Percentiles rank a stretch among this genome's conserved stretches.
Conservation (phyloP, 2,888 invertebrate species). For the Clivina fossor region DNA sequence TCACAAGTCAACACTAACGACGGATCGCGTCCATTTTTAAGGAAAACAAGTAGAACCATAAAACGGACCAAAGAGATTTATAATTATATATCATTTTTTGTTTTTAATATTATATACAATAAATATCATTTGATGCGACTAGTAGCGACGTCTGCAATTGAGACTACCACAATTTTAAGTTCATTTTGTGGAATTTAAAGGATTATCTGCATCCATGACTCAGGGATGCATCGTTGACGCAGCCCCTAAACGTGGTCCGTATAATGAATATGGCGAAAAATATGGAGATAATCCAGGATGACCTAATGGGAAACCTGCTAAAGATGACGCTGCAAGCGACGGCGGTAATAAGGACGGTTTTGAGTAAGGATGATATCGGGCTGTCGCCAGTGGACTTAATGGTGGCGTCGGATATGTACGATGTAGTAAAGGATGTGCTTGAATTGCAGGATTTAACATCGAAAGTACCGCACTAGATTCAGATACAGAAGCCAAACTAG, state of each 20-base stretch:
- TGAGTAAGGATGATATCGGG: conserved; percentile 86
- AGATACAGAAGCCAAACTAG: conserved; percentile 59
- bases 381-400: conserved; percentile 77
- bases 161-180: conserved; percentile 16
- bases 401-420: conserved; percentile 90
- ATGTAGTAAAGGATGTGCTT: conserved; percentile 75
- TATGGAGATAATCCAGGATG: conserved; percentile 81
- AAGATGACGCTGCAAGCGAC: conserved; percentile 63
- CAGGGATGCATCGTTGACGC: conserved; percentile 76
- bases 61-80: conserved; percentile 6
- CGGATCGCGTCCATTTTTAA: conserved; percentile 6
- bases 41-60: neutral
- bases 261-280: conserved; percentile 86
- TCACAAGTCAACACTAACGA: conserved; percentile 32
- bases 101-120: too few species aligned
- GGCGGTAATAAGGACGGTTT: conserved; percentile 78
- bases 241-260: conserved; percentile 80
- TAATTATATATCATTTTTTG: conserved; percentile 25
- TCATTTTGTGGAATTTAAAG: conserved; percentile 19
- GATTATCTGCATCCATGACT: conserved; percentile 11
- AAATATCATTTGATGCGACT: conserved; percentile 32
- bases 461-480: conserved; percentile 66
- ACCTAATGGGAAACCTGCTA: conserved; percentile 63
- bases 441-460: conserved; percentile 63
- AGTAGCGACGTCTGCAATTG: conserved; percentile 18